Percentiles rank a stretch among this genome's conserved stretches.
Conservation (phyloP, 2,888 invertebrate genomes). For the Acrocyrtus sp. region DNA sequence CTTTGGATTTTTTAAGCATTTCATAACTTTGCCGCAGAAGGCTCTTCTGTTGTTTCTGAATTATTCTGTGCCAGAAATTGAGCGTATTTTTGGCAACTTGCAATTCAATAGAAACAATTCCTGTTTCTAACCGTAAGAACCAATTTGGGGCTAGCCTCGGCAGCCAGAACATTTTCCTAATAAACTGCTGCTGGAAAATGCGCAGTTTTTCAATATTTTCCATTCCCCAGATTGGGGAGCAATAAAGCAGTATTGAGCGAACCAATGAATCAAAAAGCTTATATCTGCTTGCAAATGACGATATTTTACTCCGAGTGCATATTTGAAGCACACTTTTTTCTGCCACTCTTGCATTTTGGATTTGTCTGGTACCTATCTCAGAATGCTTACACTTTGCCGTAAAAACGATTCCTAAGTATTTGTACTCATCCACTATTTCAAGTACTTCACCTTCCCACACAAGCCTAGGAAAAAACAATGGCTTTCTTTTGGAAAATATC, state of each 20-base stretch:
- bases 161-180: background rate
- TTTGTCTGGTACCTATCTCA: background rate
- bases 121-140: conserved; percentile 10
- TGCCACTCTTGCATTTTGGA: conserved; percentile 11
- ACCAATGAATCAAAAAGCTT: conserved; percentile 3
- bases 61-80: no score
- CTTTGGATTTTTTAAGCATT: no score
- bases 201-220: background rate
- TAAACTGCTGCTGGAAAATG: background rate
- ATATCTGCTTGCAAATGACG: background rate
- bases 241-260: conserved; percentile 3
- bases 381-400: background rate
- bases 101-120: no score
- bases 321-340: background rate
- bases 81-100: no score
- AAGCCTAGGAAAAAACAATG: background rate
- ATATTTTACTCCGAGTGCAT: background rate
- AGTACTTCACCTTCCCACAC: conserved; percentile 7
- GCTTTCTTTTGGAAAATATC: background rate
- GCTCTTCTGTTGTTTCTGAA: no score
- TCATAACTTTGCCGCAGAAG: no score
- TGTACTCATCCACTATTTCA: conserved; percentile 14
- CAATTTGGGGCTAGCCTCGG: background rate
- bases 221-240: conserved; percentile 6
- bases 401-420: conserved; percentile 17